These are phyloP conservation scores for Hystrix cristata DNA, from an alignment of 2,113 vertebrate species.

Conservation along the genomic window DNA sequence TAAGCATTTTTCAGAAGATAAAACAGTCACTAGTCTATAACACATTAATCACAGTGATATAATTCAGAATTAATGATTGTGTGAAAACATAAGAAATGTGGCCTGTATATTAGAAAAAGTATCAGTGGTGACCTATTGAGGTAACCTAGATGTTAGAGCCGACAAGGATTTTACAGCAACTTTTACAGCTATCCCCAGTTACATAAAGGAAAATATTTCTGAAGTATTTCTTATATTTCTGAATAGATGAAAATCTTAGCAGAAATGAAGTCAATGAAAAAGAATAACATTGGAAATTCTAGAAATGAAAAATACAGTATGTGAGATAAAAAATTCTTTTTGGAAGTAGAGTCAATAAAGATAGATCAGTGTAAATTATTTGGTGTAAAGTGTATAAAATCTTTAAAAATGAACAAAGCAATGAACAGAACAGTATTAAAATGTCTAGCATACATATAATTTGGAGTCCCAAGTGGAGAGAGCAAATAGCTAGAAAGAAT, in stretches of 20 bases:
- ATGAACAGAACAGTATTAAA: not conserved
- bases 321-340: not conserved
- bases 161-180: not conserved
- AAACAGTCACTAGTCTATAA: not conserved
- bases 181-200: not conserved
- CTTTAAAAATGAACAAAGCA: not conserved
- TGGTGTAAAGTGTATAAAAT: not conserved
- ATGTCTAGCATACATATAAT: not conserved
- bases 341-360: not conserved
- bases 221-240: not conserved
- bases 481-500: not conserved
- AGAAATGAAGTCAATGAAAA: not conserved
- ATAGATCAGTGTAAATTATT: not conserved
- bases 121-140: not conserved
- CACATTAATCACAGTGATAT: not conserved
- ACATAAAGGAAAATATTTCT: slow-evolving; percentile 11
- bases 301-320: not conserved
- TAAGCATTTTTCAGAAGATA: not conserved
- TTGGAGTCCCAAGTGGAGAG: not conserved
- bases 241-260: not conserved
- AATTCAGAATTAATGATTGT: not conserved
- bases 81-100: not conserved
- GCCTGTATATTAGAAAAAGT: not conserved
- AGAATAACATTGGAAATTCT: not conserved
- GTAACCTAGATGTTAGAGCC: not conserved